phyloP scores from a whole-genome alignment of 2,797 vertebrate genomes.

The Amphiprion clarkii region DNA sequence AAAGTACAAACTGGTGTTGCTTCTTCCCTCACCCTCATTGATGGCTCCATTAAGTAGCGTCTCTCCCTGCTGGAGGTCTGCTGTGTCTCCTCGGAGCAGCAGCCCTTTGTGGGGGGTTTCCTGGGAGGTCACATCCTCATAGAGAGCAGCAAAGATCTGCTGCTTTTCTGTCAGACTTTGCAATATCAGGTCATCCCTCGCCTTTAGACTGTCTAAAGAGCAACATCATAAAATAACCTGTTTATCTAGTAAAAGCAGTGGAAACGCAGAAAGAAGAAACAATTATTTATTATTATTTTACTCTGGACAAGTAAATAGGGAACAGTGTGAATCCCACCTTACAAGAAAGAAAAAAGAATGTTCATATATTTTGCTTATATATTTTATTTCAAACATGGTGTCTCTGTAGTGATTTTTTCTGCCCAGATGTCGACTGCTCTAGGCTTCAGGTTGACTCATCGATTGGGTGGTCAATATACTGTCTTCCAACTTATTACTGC shows the following conservation, averaged over 20 bases:
- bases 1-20: neutral
- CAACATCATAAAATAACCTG: neutral
- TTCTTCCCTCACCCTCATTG: slow-evolving; percentile 83
- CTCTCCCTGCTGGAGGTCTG: slow-evolving; percentile 88
- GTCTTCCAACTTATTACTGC: too few species aligned
- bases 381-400: too few species aligned
- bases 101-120: slow-evolving; percentile 77
- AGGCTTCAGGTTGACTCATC: too few species aligned
- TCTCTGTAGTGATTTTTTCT: too few species aligned
- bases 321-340: too few species aligned
- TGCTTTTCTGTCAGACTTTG: slow-evolving; percentile 89
- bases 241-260: neutral
- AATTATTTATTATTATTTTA: too few species aligned
- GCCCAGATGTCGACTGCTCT: too few species aligned
- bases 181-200: slow-evolving; percentile 85
- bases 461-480: too few species aligned
- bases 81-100: slow-evolving; percentile 81
- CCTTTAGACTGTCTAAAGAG: slow-evolving; percentile 81
- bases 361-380: too few species aligned
- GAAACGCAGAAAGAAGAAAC: neutral
- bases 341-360: too few species aligned
- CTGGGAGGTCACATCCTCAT: slow-evolving; percentile 77
- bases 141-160: slow-evolving; percentile 87
- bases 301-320: too few species aligned
- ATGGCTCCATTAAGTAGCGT: slow-evolving; percentile 86